phyloP scores from a whole-genome alignment of 2,113 vertebrate species.

The Aplodontia rufa region DNA sequence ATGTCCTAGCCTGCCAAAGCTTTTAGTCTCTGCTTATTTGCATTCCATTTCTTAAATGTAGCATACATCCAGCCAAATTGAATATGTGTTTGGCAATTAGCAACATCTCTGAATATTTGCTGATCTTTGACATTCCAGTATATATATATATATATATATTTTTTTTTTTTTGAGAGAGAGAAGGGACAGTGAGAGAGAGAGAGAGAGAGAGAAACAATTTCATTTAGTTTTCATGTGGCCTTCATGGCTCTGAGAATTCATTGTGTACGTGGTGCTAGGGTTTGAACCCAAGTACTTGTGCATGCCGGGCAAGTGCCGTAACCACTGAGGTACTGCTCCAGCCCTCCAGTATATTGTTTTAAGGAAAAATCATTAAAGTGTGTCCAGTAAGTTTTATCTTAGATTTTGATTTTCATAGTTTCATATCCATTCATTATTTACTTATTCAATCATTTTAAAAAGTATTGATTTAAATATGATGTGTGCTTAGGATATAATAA shows the following conservation, averaged over 20 bases:
- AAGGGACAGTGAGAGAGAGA: no score
- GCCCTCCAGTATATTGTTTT: slow-evolving; percentile 25
- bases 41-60: slow-evolving; percentile 72
- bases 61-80: slow-evolving; percentile 52
- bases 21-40: slow-evolving; percentile 69
- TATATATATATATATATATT: no score
- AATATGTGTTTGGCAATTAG: slow-evolving; percentile 55
- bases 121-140: slow-evolving; percentile 22
- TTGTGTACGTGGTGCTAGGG: no score
- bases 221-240: no score
- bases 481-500: slow-evolving; percentile 10
- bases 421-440: not conserved
- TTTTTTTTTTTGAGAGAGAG: no score
- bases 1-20: slow-evolving; percentile 56
- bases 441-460: slow-evolving; percentile 29
- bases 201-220: no score
- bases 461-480: not conserved
- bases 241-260: no score
- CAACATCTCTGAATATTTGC: slow-evolving; percentile 47
- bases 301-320: no score
- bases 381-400: slow-evolving; percentile 23
- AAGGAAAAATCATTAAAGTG: slow-evolving; percentile 20
- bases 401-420: slow-evolving; percentile 37
- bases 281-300: no score
- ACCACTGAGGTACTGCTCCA: no score